Evolutionary conservation across 2,113 vertebrate genomes (phyloP), one percentile per base, ranked within the genome.

Genomic region (Rynchops niger): DNA sequence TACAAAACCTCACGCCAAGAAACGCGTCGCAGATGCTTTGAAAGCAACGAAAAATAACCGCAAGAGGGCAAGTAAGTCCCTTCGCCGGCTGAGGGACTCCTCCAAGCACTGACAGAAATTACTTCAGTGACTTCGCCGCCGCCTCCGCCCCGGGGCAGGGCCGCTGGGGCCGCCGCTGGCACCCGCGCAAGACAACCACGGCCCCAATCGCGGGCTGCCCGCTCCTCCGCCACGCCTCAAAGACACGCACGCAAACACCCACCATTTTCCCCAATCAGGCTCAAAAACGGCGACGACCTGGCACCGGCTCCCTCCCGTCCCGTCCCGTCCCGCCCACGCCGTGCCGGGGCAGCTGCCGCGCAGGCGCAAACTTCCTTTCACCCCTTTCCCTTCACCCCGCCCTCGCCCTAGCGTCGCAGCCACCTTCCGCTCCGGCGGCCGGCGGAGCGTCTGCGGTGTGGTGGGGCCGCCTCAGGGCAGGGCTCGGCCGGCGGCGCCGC

Each of bases 41-140:
- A 11, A 15, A 49, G 66, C 4, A 13, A 27, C 1, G 3, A 12
- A 16, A 21, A 36, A 30, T 0, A 21, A 11, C 0, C 1, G 5
- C 23, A 11, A 20, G 13, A 3, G 2, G 3, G 8, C 16, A 7
- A 13, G n/a, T 3, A 6, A 15, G 32, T 4, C 26, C 19, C 22
- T 14, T 3, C 2, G 15, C n/a, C 21, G n/a, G 43, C 43, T 3
- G 17, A 4, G 16, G 49, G 30, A 5, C 36, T 10, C 9, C 20
- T 3, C 23, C 21, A 1, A 3, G 23, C 13, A 30, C 5, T 1
- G 5, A 8, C n/a, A 20, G 2, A n/a, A n/a, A 13, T 14, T 2
- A 13, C 30, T 13, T 6, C 2, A 18, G 7, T 1, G 19, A 12
- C 59, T 8, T 5, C 25, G 36, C 16, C 26, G 3, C 34, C 34